phyloP scores from a whole-genome alignment of 2,797 vertebrate species.

The Hemibagrus guttatus region DNA sequence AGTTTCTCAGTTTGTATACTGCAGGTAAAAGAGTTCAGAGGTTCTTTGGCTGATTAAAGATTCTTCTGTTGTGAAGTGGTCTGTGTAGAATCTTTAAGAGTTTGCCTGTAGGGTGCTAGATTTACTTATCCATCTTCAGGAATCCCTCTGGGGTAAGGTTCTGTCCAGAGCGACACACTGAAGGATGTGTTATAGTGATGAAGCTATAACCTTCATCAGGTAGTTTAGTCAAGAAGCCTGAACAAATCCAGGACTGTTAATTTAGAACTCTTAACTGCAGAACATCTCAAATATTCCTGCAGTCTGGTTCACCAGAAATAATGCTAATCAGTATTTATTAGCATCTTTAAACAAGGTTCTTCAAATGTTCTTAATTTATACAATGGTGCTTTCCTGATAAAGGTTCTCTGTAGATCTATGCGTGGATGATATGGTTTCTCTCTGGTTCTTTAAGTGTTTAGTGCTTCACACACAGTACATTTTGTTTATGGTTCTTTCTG shows the following conservation, averaged over 20 bases:
- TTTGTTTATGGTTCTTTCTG: background rate
- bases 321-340: background rate
- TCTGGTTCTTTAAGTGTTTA: background rate
- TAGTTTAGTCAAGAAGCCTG: conserved; percentile 28
- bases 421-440: background rate
- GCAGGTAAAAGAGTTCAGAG: background rate
- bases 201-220: background rate
- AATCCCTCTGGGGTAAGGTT: background rate
- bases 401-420: background rate
- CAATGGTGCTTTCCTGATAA: background rate
- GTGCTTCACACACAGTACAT: background rate
- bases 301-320: background rate
- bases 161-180: background rate
- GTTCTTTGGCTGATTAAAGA: background rate
- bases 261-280: background rate
- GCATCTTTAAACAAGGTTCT: background rate
- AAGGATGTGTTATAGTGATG: background rate
- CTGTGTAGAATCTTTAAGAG: background rate
- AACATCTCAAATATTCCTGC: background rate
- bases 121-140: background rate
- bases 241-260: background rate
- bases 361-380: background rate
- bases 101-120: background rate
- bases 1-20: background rate
- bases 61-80: background rate